These are phyloP conservation scores for Mercenaria mercenaria DNA, from an alignment of 1,140 invertebrate species.

Conservation along the genomic window DNA sequence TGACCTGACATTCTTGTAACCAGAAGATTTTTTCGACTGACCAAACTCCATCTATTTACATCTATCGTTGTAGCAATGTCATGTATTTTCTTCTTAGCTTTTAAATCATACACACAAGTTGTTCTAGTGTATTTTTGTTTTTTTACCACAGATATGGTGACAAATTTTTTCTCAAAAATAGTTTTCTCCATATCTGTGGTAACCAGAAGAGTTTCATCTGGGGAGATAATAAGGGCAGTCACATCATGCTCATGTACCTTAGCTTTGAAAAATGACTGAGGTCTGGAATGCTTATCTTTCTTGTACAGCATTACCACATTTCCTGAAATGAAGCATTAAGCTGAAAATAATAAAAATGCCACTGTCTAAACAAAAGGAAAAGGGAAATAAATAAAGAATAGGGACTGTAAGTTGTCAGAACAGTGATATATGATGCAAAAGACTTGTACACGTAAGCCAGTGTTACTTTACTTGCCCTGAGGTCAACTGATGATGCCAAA, in stretches of 20 bases:
- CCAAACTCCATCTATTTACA: not conserved
- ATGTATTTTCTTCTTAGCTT: slow-evolving; percentile 19
- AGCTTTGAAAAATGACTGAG: not conserved
- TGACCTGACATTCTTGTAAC: not conserved
- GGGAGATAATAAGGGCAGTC: slow-evolving; percentile 63
- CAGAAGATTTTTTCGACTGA: slow-evolving; percentile 16
- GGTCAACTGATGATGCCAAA: too few species aligned
- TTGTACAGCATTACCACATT: slow-evolving; percentile 16
- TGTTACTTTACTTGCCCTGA: too few species aligned
- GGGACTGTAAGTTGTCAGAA: too few species aligned
- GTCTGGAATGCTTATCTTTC: not conserved
- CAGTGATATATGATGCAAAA: too few species aligned
- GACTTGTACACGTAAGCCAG: too few species aligned
- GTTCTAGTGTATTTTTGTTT: too few species aligned
- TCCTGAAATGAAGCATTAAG: too few species aligned
- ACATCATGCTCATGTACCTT: slow-evolving; percentile 10
- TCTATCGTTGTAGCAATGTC: not conserved
- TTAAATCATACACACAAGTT: slow-evolving; percentile 29
- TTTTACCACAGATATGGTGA: too few species aligned
- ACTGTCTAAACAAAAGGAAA: too few species aligned
- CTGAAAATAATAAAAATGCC: too few species aligned
- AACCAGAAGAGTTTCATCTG: slow-evolving; percentile 69
- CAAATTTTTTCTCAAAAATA: not conserved
- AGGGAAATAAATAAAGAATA: too few species aligned
- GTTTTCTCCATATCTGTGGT: not conserved